Evolutionary conservation across 2,113 vertebrate genomes (phyloP).

Genomic region (Ondatra zibethicus): DNA sequence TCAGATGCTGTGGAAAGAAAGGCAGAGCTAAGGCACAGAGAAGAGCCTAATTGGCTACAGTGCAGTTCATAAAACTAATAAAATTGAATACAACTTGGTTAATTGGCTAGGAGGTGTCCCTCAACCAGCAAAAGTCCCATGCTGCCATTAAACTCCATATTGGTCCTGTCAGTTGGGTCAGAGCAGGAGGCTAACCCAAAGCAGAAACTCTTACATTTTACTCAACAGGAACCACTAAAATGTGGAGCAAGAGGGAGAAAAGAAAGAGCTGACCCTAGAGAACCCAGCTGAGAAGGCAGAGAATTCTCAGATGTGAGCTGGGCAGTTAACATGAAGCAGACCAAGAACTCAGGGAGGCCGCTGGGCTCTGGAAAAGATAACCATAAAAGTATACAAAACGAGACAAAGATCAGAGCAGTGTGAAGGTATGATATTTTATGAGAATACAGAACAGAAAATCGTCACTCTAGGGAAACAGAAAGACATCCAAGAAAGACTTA

Average conservation of each 20-base stretch:
- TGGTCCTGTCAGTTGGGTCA: neutral
- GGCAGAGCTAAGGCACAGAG: neutral
- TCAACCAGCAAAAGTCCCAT: too few relatives aligned
- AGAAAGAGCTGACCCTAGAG: neutral
- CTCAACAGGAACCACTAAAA: neutral
- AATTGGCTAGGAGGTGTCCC: neutral
- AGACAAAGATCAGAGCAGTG: neutral
- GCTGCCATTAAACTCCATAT: neutral
- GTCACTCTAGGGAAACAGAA: conserved; percentile 9
- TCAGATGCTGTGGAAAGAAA: neutral
- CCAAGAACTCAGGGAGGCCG: neutral
- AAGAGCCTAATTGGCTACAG: neutral
- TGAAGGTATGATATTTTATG: conserved; percentile 9
- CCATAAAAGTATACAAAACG: neutral
- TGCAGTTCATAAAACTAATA: neutral
- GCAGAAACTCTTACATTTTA: neutral
- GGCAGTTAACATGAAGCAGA: neutral
- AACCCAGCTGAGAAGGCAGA: neutral
- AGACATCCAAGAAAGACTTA: conserved; percentile 51
- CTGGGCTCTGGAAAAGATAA: neutral
- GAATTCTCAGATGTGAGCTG: neutral
- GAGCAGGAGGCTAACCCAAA: neutral
- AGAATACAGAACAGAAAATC: conserved; percentile 37
- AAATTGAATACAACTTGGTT: too few relatives aligned
- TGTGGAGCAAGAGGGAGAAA: neutral